Evolutionary conservation across 30 jellyfish, hydroid and myxozoan species (phyloP), one percentile per base, ranked within the genome.

Genomic region (Rhopilema esculentum): DNA sequence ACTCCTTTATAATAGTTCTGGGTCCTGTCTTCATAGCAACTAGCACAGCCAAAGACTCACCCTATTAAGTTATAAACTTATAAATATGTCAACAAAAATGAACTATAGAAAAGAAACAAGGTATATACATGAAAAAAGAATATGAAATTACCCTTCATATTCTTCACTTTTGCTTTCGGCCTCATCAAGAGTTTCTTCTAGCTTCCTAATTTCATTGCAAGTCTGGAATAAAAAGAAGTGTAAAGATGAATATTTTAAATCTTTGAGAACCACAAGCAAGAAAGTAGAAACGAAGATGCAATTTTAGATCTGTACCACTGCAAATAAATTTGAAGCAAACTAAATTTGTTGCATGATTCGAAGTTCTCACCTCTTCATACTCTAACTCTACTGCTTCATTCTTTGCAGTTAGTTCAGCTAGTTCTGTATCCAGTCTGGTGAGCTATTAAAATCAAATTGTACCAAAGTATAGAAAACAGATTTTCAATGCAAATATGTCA

Each of bases 181-280:
- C 17, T 88, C 98, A n/a, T 93, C 98, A 72, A 93, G 90, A n/a
- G 80, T 69, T 24, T 79, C 75, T 77, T 93, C 98, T 32, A 93
- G 66, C 18, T 83, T 97, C 61, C 79, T 79, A 49, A 93, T 93
- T 29, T 88, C 93, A 16, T 69, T 64, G 66, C 97, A 63, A 22
- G 92, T 84, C 98, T 93, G 49, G 20, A 72, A 53, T 17, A 68
- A 12, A 91, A 75, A 26, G 20, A 33, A 7, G 16, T 32, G 16
- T 12, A 2, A 76, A 1, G 87, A 22, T 22, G n/a, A 4, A 19
- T n/a, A n/a, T n/a, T n/a, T n/a, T n/a, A n/a, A n/a, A n/a, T n/a
- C n/a, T n/a, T n/a, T n/a, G n/a, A n/a, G n/a, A n/a, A n/a, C n/a
- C n/a, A n/a, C n/a, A n/a, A n/a, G n/a, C n/a, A n/a, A n/a, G n/a